phyloP scores from a whole-genome alignment of 2,888 invertebrate species.

The Criorhina ranunculi region DNA sequence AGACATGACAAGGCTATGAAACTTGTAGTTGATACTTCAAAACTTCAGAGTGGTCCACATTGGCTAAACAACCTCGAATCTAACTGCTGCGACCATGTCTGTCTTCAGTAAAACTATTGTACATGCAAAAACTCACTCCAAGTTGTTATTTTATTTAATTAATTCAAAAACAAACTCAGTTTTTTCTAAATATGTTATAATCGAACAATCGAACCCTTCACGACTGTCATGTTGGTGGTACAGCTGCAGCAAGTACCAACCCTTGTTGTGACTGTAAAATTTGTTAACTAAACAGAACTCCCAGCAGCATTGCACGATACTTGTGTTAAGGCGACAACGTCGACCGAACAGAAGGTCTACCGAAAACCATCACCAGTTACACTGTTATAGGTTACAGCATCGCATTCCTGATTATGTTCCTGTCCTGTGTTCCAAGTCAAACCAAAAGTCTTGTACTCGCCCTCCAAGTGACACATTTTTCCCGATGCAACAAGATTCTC shows the following conservation, averaged over 20 bases:
- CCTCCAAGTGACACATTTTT: slow-evolving; percentile 76
- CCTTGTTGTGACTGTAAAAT: slow-evolving; percentile 68
- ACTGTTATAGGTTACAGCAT: slow-evolving; percentile 46
- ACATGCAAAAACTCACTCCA: slow-evolving; percentile 2
- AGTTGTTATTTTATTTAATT: slow-evolving; percentile 62
- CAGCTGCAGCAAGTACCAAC: slow-evolving; percentile 41
- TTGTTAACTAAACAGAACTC: slow-evolving; percentile 65
- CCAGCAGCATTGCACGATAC: slow-evolving; percentile 69
- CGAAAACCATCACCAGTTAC: slow-evolving; percentile 50
- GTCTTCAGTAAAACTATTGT: background rate
- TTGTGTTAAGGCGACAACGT: slow-evolving; percentile 67
- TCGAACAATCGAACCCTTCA: slow-evolving; percentile 76
- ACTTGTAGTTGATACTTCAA: no score
- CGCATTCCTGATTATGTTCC: slow-evolving; percentile 53
- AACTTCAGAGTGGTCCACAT: no score
- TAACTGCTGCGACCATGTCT: background rate
- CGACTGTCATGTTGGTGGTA: slow-evolving; percentile 69
- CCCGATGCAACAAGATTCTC: slow-evolving; percentile 75
- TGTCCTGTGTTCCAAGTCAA: slow-evolving; percentile 65
- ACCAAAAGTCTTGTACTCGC: slow-evolving; percentile 74
- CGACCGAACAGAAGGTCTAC: slow-evolving; percentile 39
- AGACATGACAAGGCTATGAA: no score
- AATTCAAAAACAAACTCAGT: slow-evolving; percentile 51
- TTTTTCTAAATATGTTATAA: slow-evolving; percentile 65
- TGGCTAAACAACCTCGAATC: background rate